phyloP scores from a whole-genome alignment of 2,888 invertebrate species.

The Rhamphomyia laevipes region DNA sequence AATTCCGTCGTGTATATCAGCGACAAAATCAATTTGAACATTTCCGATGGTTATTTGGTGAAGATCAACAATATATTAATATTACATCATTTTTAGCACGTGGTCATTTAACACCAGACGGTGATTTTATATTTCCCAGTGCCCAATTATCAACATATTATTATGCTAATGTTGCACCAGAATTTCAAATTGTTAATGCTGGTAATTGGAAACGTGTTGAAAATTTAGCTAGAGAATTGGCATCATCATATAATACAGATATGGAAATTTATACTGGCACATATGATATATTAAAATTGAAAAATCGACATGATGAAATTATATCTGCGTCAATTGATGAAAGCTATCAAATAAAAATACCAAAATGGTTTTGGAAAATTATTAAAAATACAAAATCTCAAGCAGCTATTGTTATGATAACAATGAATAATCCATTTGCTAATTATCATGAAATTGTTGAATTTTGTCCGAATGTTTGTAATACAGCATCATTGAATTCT shows the following conservation, averaged over 20 bases:
- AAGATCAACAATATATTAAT: slow-evolving; percentile 27
- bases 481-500: slow-evolving; percentile 12
- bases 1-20: slow-evolving; percentile 24
- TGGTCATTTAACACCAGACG: slow-evolving; percentile 43
- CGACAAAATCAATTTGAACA: slow-evolving; percentile 27
- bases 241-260: slow-evolving; percentile 27
- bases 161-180: slow-evolving; percentile 41
- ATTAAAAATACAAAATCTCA: slow-evolving; percentile 31
- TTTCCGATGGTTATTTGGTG: slow-evolving; percentile 29
- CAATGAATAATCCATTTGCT: slow-evolving; percentile 40
- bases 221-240: slow-evolving; percentile 32
- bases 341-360: slow-evolving; percentile 32
- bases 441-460: slow-evolving; percentile 11
- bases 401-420: slow-evolving; percentile 39
- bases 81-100: slow-evolving; percentile 32
- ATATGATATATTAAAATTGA: slow-evolving; percentile 34
- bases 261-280: slow-evolving; percentile 39
- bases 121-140: slow-evolving; percentile 40
- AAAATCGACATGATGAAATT: slow-evolving; percentile 25
- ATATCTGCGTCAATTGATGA: slow-evolving; percentile 30
- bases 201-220: slow-evolving; percentile 43
- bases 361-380: slow-evolving; percentile 40
- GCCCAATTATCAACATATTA: slow-evolving; percentile 41
- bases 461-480: slow-evolving; percentile 21
- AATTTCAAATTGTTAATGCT: slow-evolving; percentile 41